phyloP scores from a whole-genome alignment of 2,113 vertebrate genomes.

The Thomomys bottae region DNA sequence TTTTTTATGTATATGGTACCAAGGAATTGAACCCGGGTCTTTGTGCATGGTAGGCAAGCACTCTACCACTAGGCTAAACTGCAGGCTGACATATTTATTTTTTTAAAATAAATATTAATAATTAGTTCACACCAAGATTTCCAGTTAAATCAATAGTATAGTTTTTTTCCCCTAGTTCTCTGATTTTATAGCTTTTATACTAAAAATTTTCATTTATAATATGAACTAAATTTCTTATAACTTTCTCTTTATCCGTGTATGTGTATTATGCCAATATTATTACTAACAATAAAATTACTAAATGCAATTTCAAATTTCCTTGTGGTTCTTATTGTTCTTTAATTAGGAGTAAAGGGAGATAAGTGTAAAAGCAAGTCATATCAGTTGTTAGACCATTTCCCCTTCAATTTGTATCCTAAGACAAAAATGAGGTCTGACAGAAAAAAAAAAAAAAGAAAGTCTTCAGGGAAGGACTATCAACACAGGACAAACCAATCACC shows the following conservation, averaged over 20 bases:
- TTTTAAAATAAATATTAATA: slow-evolving; percentile 39
- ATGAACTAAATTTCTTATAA: slow-evolving; percentile 40
- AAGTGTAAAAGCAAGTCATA: slow-evolving; percentile 50
- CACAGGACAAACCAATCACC: slow-evolving; percentile 49
- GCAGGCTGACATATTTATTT: not conserved
- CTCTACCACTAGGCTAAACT: no score
- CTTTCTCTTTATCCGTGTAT: not conserved
- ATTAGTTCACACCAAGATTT: slow-evolving; percentile 10
- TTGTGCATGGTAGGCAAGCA: no score
- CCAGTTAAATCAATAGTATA: slow-evolving; percentile 3
- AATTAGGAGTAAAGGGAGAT: slow-evolving; percentile 46
- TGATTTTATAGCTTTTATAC: slow-evolving; percentile 33
- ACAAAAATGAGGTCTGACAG: slow-evolving; percentile 50
- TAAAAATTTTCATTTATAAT: slow-evolving; percentile 46
- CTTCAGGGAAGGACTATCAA: slow-evolving; percentile 51
- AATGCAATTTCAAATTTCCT: not conserved
- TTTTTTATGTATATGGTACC: no score
- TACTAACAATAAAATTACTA: not conserved
- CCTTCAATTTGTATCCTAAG: slow-evolving; percentile 57
- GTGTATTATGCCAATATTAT: not conserved
- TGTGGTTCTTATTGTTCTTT: slow-evolving; percentile 39
- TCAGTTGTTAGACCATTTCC: slow-evolving; percentile 43
- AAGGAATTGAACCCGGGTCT: no score
- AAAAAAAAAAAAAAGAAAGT: slow-evolving; percentile 17
- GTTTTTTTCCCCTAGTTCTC: slow-evolving; percentile 2